Conservation (phyloP, 2,113 vertebrate species). For the Ailuropoda melanoleuca region DNA sequence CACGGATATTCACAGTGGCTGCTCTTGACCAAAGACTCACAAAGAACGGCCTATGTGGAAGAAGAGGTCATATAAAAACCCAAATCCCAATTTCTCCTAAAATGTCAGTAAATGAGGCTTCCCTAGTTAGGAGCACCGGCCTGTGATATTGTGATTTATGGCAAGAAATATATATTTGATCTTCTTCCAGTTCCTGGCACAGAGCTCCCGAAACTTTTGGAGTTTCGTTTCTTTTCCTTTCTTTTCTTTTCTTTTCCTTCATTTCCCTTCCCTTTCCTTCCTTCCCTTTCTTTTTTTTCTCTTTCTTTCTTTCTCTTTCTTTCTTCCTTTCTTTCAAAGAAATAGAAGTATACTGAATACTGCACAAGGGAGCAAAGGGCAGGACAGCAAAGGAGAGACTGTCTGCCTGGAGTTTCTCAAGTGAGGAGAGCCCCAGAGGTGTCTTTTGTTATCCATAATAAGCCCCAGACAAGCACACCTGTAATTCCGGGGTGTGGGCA, state of each 20-base stretch:
- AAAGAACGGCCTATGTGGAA: neutral
- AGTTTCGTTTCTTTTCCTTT: no score
- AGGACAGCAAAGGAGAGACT: no score
- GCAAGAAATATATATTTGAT: neutral
- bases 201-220: neutral
- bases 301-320: no score
- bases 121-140: neutral
- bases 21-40: neutral
- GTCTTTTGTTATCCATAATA: neutral
- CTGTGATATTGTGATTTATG: neutral
- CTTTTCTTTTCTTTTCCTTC: no score
- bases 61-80: neutral
- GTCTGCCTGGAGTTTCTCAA: neutral
- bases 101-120: neutral
- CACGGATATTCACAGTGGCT: neutral
- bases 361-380: neutral
- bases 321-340: no score
- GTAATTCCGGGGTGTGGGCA: no score
- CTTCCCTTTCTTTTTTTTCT: fast-evolving
- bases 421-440: neutral
- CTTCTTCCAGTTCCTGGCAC: neutral
- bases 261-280: no score
- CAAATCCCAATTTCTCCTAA: neutral
- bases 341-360: neutral
- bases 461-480: neutral